Conservation (phyloP, 2,113 vertebrate genomes). For the Calidris pugnax region DNA sequence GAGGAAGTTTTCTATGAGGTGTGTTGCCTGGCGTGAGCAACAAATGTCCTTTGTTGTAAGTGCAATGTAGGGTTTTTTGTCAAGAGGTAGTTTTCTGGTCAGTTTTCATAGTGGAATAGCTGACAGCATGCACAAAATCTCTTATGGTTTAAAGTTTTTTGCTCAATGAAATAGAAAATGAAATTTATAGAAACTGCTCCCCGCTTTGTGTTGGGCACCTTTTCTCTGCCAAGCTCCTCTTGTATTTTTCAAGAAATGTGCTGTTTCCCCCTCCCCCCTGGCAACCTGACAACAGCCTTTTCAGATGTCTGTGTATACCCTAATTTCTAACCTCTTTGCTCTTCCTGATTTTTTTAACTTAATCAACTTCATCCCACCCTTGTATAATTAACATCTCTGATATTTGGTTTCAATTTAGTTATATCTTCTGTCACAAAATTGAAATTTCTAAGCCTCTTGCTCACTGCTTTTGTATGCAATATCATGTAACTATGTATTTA, state of each 20-base stretch:
- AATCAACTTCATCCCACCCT: background rate
- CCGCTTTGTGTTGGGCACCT: background rate
- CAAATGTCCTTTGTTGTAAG: background rate
- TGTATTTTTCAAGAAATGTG: background rate
- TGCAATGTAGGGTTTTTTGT: accelerated
- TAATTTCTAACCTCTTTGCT: background rate
- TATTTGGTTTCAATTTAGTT: background rate
- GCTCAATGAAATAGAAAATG: background rate
- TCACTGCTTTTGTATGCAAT: background rate
- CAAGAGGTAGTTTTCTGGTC: background rate
- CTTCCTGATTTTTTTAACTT: background rate
- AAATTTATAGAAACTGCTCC: background rate
- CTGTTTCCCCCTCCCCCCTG: accelerated
- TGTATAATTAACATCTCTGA: background rate
- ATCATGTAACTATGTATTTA: background rate
- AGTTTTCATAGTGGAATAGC: accelerated
- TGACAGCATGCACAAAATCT: accelerated
- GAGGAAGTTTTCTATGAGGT: background rate
- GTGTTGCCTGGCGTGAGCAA: accelerated
- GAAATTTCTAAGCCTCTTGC: background rate
- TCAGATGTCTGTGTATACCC: background rate
- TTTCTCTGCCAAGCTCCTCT: background rate
- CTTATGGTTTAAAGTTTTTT: background rate
- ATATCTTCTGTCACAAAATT: background rate
- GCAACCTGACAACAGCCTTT: background rate